These are phyloP conservation scores for Tetramorium bicarinatum DNA, from an alignment of 2,888 invertebrate species.

Conservation along the genomic window DNA sequence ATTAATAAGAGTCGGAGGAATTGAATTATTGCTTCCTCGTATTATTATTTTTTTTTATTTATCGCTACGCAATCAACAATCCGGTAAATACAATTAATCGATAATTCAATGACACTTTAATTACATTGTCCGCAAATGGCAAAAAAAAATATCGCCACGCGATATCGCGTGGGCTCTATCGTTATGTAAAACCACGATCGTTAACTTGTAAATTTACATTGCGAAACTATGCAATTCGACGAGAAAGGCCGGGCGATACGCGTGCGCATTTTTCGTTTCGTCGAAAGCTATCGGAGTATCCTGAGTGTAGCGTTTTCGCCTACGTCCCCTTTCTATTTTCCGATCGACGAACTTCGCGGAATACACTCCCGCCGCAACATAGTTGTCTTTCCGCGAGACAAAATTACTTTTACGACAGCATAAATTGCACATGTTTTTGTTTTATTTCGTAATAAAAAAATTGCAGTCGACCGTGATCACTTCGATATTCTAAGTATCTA, in stretches of 20 bases:
- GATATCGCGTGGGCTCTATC: slow-evolving; percentile 20
- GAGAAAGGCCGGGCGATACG: slow-evolving; percentile 16
- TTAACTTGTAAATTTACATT: slow-evolving; percentile 40
- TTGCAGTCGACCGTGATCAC: neutral
- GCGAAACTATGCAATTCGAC: slow-evolving; percentile 28
- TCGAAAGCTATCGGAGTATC: slow-evolving; percentile 27
- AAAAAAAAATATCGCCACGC: slow-evolving; percentile 4
- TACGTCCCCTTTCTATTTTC: slow-evolving; percentile 26
- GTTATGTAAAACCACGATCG: slow-evolving; percentile 19
- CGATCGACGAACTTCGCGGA: slow-evolving; percentile 2
- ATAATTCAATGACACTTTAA: slow-evolving; percentile 18
- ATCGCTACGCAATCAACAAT: neutral
- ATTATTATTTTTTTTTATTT: neutral
- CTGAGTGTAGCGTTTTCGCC: slow-evolving; percentile 8
- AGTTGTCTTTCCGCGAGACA: neutral
- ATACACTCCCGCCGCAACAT: neutral
- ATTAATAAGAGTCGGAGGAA: neutral
- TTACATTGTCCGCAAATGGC: slow-evolving; percentile 3
- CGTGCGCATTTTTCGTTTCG: slow-evolving; percentile 25
- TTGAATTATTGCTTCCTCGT: neutral
- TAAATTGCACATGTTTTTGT: slow-evolving; percentile 25
- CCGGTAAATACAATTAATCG: neutral
- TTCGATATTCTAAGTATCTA: neutral
- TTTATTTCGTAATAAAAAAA: neutral
- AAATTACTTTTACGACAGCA: slow-evolving; percentile 15